Base-by-base conservation (phyloP, 2,888 invertebrate species). In the Ceratothoa steindachneri region DNA sequence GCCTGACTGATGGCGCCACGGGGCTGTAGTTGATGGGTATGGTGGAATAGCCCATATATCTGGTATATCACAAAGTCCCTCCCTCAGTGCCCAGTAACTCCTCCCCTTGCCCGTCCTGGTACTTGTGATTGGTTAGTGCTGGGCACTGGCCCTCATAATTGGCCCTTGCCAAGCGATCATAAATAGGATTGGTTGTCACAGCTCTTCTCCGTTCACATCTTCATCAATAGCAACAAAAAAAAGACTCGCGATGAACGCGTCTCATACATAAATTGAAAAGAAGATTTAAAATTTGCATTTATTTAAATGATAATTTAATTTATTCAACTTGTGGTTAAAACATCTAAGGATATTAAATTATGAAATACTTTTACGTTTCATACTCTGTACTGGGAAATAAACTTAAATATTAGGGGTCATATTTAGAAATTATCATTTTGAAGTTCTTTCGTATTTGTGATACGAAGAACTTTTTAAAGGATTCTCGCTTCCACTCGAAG, bases 81-180 rank as follows among this genome's bases (percentile, higher is more conserved):
- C 55, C 55, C 19, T 15, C 55, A 55, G 55, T 55, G 55, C 55
- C 55, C 19, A 55, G 7, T 12, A 22, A 55, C 55, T 55, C 55
- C 55, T 12, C 55, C 55, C 19, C 15, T 22, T 55, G 7, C 24
- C 19, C 55, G 15, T 55, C 19, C 7, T n/a, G 19, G 19, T 19
- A 7, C 9, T 19, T 22, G 19, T 22, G 15, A 55, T 55, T 55
- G 55, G 55, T 5, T 5, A 22, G 24, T 15, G 15, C 7, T 15
- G 55, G 55, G 55, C 55, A 55, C 19, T 55, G 55, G 55, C 55
- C 55, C 55, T 55, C 24, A 12, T 55, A 15, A 55, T 55, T 55
- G 55, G 55, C 19, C 41, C 41, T 41, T 15, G 41, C 41, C 5
- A 41, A 41, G 41, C 41, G 7, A 41, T 41, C 41, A 41, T 41